Conservation (phyloP, 2,113 vertebrate species). For the Hydropotes inermis region DNA sequence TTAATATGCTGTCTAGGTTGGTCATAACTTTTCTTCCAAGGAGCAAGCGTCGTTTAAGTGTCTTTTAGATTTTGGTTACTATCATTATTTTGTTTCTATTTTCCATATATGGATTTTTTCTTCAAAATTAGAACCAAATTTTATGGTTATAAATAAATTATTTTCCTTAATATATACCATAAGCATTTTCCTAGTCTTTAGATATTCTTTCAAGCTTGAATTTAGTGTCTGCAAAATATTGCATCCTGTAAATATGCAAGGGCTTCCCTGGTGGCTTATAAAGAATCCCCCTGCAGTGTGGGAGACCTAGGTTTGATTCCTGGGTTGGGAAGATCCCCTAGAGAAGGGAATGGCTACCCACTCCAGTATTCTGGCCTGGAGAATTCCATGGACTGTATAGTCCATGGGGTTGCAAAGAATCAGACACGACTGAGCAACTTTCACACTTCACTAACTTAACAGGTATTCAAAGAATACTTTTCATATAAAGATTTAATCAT, state of each 20-base stretch:
- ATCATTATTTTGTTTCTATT: background rate
- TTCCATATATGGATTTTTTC: background rate
- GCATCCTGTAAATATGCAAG: background rate
- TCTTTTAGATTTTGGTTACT: background rate
- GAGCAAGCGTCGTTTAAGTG: fast-evolving
- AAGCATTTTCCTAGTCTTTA: background rate
- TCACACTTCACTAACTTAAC: background rate
- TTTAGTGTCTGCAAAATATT: slow-evolving; percentile 7
- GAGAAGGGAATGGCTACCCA: background rate
- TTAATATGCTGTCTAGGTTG: background rate
- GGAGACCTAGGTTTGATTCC: background rate
- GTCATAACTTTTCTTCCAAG: background rate
- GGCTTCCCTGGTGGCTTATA: background rate
- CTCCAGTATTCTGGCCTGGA: background rate
- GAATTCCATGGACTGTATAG: background rate
- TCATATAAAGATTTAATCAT: background rate
- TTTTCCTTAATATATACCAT: background rate
- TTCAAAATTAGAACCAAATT: background rate
- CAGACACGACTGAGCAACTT: background rate
- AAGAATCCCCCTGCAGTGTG: background rate
- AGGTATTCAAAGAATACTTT: background rate
- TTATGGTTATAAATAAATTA: background rate
- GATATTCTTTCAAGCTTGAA: background rate
- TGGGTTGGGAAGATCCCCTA: background rate
- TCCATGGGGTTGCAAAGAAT: background rate